A percentile compares a stretch with the other conserved stretches of the same genome.
Evolutionary conservation across 2,888 invertebrate genomes (phyloP).

Genomic region (Lasioglossum lativentre): DNA sequence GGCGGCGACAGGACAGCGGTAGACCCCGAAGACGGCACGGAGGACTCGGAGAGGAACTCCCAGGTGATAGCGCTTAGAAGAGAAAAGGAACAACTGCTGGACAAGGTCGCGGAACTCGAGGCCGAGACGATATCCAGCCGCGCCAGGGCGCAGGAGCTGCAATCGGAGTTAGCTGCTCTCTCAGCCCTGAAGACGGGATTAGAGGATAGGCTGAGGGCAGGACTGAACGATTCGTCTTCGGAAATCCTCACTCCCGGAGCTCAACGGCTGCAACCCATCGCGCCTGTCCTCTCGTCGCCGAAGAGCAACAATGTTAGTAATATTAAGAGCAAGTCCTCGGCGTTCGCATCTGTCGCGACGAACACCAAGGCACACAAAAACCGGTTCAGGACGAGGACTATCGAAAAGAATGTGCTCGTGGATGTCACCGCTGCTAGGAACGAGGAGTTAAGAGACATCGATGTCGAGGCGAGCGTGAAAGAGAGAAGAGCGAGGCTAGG

Average conservation of each 20-base stretch:
- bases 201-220: conserved; percentile 81
- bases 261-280: conserved; percentile 76
- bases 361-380: conserved; percentile 79
- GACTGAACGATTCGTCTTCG: conserved; percentile 69
- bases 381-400: conserved; percentile 83
- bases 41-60: conserved; percentile 82
- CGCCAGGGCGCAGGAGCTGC: conserved; percentile 88
- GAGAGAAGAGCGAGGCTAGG: conserved; percentile 85
- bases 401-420: conserved; percentile 82
- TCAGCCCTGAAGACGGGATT: conserved; percentile 82
- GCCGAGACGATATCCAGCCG: conserved; percentile 90
- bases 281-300: conserved; percentile 70
- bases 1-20: conserved; percentile 65
- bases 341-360: conserved; percentile 74
- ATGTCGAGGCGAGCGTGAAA: conserved; percentile 73
- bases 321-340: conserved; percentile 78
- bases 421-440: conserved; percentile 72
- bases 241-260: conserved; percentile 77
- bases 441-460: conserved; percentile 73
- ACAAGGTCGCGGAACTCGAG: conserved; percentile 91
- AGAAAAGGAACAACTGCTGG: conserved; percentile 91
- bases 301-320: conserved; percentile 69
- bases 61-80: conserved; percentile 88
- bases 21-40: conserved; percentile 64
- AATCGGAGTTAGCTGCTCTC: conserved; percentile 88